Base-by-base conservation (phyloP, 2,113 vertebrate genomes). In the Dromaius novaehollandiae region DNA sequence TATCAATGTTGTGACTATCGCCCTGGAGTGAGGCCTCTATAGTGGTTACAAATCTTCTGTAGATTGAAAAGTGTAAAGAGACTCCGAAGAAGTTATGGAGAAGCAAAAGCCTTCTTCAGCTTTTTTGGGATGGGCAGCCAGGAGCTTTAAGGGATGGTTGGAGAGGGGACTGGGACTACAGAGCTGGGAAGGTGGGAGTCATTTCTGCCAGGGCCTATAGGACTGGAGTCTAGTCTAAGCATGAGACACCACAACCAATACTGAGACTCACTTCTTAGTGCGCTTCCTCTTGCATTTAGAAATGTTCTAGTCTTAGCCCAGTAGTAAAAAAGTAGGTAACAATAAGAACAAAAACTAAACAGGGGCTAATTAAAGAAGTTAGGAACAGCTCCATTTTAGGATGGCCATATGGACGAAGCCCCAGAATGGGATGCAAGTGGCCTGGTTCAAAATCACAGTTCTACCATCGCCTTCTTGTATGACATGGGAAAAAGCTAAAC, bases 191-290 rank as follows among this genome's bases (percentile, higher is more conserved):
- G 50, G 2, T 70, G 26, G 12, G 12, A 65, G 4, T 15, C 3
- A 6, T 32, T 86, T 86, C n/a, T 79, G 12, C 1, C 25, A 3
- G 21, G 6, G 14, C 19, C 10, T 26, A 0, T 53, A 9, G 9
- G 8, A 21, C 34, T 70, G 15, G n/a, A 16, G 34, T 0, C 17
- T 56, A 38, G 34, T 14, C 44, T 66, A 63, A 58, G 2, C 13
- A 50, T 17, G 24, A 77, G 4, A 7, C 19, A 48, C 15, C 4
- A 17, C 2, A 3, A 12, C 20, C 19, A 46, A 34, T 26, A 28
- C 0, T 28, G n/a, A 60, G 2, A 8, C 46, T 50, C 4, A 25
- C 17, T 70, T 46, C 38, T 55, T 42, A 21, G 1, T 16, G 7
- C 53, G 2, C 2, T 56, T 9, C 26, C 12, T 66, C 7, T 68